Percentiles rank a stretch among this genome's conserved stretches.
Conservation (phyloP, 2,797 vertebrate species). For the Champsocephalus esox region DNA sequence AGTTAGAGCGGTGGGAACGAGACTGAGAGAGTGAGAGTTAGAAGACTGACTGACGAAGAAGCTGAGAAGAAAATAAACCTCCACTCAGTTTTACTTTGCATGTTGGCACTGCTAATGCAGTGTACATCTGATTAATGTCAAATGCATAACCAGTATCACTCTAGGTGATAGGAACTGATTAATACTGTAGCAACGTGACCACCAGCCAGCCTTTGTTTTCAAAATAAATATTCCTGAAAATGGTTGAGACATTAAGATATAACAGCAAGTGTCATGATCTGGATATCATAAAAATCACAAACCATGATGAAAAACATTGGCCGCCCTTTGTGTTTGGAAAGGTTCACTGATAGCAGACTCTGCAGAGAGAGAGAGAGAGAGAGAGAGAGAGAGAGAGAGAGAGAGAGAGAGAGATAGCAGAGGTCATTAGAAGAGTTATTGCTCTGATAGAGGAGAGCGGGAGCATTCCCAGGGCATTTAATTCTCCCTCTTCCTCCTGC, state of each 20-base stretch:
- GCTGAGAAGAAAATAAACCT: slow-evolving; percentile 22
- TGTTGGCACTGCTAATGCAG: slow-evolving; percentile 4
- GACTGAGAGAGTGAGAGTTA: slow-evolving; percentile 34
- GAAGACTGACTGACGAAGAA: slow-evolving; percentile 23
- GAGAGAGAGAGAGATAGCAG: slow-evolving; percentile 71
- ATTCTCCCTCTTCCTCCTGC: slow-evolving; percentile 83
- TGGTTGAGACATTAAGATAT: slow-evolving; percentile 31
- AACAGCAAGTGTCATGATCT: slow-evolving; percentile 49
- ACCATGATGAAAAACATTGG: slow-evolving; percentile 60
- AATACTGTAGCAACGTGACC: slow-evolving; percentile 56
- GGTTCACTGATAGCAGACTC: slow-evolving; percentile 63
- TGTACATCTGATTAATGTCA: slow-evolving; percentile 40
- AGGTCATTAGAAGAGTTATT: slow-evolving; percentile 85
- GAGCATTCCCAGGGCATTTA: slow-evolving; percentile 86
- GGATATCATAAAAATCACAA: slow-evolving; percentile 54
- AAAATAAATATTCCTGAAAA: slow-evolving; percentile 60
- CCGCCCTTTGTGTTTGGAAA: slow-evolving; percentile 66
- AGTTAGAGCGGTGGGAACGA: slow-evolving; percentile 70
- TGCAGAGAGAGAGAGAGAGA: slow-evolving; percentile 40
- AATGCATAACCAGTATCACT: slow-evolving; percentile 36
- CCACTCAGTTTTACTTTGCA: slow-evolving; percentile 19
- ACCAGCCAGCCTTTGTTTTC: slow-evolving; percentile 60
- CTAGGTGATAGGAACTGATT: slow-evolving; percentile 52
- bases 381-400: slow-evolving; percentile 36
- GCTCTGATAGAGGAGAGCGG: slow-evolving; percentile 83